Percentiles rank a stretch among this genome's conserved stretches.
phyloP scores from a whole-genome alignment of 92 coral and sea anemone species.

The Blastomussa wellsi region DNA sequence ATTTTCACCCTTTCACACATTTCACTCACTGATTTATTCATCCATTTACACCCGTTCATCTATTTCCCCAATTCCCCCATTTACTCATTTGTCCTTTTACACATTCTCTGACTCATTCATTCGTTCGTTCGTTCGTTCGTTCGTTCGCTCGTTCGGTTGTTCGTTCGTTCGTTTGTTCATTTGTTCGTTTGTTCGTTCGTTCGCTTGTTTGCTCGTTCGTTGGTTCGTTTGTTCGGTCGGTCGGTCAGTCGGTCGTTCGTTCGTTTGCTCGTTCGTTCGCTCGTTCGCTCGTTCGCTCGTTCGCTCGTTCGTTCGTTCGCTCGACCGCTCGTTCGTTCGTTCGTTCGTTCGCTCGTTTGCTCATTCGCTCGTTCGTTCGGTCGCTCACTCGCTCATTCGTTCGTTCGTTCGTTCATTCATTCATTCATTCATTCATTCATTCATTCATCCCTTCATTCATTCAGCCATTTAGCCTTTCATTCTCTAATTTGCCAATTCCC shows the following conservation, averaged over 20 bases:
- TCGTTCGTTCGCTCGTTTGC: neutral
- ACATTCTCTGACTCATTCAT: neutral
- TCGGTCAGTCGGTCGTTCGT: neutral
- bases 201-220: neutral
- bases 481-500: neutral
- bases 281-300: neutral
- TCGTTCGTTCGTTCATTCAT: slow-evolving; percentile 2
- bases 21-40: neutral
- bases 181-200: neutral
- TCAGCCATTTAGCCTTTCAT: neutral
- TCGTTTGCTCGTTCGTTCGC: too few relatives aligned
- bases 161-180: neutral
- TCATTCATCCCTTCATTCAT: neutral
- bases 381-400: too few relatives aligned
- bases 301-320: neutral
- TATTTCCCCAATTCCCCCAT: neutral
- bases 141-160: neutral
- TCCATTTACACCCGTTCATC: neutral
- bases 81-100: neutral
- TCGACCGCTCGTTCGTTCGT: neutral
- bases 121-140: neutral
- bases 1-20: neutral
- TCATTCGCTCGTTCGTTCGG: neutral
- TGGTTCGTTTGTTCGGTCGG: too few relatives aligned
- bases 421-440: neutral